phyloP scores from a whole-genome alignment of 2,888 invertebrate species.

The Neoascia interrupta region DNA sequence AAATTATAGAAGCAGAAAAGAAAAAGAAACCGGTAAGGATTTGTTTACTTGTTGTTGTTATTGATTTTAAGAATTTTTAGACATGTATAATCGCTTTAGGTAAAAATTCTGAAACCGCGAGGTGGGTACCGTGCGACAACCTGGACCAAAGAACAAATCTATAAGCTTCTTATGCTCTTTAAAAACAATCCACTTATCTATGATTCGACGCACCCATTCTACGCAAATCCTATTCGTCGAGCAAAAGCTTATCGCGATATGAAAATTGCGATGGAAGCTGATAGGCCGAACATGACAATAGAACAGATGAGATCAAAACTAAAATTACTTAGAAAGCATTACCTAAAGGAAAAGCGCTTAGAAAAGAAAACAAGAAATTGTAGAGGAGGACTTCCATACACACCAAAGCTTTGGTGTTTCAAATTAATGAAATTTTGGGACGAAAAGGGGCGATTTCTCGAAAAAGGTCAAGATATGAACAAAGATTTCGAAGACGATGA shows the following conservation, averaged over 20 bases:
- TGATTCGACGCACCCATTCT: slow-evolving; percentile 19
- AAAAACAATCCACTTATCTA: slow-evolving; percentile 13
- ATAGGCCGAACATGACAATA: neutral
- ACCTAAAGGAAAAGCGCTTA: slow-evolving; percentile 10
- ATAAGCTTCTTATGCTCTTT: neutral
- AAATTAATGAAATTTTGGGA: slow-evolving; percentile 7
- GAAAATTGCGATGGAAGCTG: neutral
- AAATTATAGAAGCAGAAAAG: neutral
- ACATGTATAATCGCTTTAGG: too few relatives aligned
- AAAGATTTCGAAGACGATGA: neutral
- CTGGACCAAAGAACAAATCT: slow-evolving; percentile 19
- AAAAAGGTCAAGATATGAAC: neutral
- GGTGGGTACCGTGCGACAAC: too few relatives aligned
- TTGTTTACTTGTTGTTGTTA: neutral
- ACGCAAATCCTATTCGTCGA: slow-evolving; percentile 9
- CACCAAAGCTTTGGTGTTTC: slow-evolving; percentile 27
- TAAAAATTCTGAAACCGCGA: too few relatives aligned
- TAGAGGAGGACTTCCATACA: neutral
- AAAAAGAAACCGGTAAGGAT: neutral
- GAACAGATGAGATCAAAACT: slow-evolving; percentile 13
- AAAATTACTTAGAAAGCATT: slow-evolving; percentile 31
- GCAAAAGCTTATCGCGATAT: slow-evolving; percentile 7
- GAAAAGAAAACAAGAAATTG: neutral
- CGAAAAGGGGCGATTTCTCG: slow-evolving; percentile 2
- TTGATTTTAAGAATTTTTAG: neutral